A percentile compares a stretch with the other conserved stretches of the same genome.
Evolutionary conservation across 2,888 invertebrate species (phyloP).

Genomic region (Drosophila multiciliata): DNA sequence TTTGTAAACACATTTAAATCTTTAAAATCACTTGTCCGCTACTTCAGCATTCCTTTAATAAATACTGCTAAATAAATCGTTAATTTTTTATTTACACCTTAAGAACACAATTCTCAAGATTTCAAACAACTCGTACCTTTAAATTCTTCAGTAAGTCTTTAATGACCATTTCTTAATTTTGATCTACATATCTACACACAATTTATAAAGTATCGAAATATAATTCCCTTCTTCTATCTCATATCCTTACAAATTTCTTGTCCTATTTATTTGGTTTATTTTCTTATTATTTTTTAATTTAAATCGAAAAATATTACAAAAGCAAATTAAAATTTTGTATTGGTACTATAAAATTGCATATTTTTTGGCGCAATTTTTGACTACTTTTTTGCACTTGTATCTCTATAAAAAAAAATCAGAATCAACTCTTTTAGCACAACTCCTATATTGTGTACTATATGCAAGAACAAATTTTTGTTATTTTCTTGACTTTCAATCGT

Average conservation of each 20-base stretch:
- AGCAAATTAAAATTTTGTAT: slow-evolving; percentile 53
- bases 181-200: neutral
- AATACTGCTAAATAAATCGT: neutral
- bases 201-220: neutral
- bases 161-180: neutral
- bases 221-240: slow-evolving; percentile 6
- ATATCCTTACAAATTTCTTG: neutral
- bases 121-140: neutral
- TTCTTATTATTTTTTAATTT: slow-evolving; percentile 24
- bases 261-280: slow-evolving; percentile 7
- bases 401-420: slow-evolving; percentile 52
- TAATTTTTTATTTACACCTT: neutral
- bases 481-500: slow-evolving; percentile 59
- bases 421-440: slow-evolving; percentile 66
- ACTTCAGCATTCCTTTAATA: neutral
- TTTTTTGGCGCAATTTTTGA: slow-evolving; percentile 83
- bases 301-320: slow-evolving; percentile 33
- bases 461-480: slow-evolving; percentile 66
- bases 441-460: slow-evolving; percentile 75
- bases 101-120: neutral
- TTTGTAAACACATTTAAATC: neutral
- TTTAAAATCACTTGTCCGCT: neutral
- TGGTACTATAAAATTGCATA: slow-evolving; percentile 81
- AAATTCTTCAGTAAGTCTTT: neutral
- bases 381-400: slow-evolving; percentile 81